Evolutionary conservation across 2,888 invertebrate species (phyloP).

Genomic region (Kryphioiulus occultus): DNA sequence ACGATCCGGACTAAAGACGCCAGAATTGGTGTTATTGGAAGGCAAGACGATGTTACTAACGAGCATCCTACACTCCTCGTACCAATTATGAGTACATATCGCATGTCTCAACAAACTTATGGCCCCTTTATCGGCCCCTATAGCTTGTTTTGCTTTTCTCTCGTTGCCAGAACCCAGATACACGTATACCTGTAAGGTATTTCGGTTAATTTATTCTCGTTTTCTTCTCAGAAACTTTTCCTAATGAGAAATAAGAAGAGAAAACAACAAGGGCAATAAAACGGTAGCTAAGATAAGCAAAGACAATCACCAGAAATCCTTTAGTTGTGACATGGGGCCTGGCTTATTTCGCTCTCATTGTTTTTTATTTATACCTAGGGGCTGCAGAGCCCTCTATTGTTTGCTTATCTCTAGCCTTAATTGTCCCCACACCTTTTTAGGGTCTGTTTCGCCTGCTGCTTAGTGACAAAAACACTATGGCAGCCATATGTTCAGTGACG

Average conservation of each 20-base stretch:
- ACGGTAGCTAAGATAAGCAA: constrained; percentile 1
- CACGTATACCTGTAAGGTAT: neutral
- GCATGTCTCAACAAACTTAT: neutral
- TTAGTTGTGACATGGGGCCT: neutral
- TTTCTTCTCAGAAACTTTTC: neutral
- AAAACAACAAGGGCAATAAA: constrained; percentile 40
- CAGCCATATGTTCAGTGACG: neutral
- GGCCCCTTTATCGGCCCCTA: neutral
- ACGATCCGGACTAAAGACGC: neutral
- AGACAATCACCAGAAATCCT: constrained; percentile 35
- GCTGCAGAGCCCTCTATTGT: constrained; percentile 19
- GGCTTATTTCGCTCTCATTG: neutral
- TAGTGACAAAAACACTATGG: neutral
- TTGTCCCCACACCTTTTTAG: constrained; percentile 39
- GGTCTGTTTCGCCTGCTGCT: neutral
- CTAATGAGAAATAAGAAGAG: constrained; percentile 27
- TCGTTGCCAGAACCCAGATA: neutral
- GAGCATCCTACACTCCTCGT: neutral
- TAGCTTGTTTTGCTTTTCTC: neutral
- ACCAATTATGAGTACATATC: constrained; percentile 11
- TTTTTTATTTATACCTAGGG: neutral
- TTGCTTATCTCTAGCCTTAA: neutral
- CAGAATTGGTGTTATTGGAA: neutral
- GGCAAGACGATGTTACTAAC: constrained; percentile 36
- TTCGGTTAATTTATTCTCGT: neutral